Percentiles rank a stretch among this genome's conserved stretches.
These are phyloP conservation scores for Taurulus bubalis DNA, from an alignment of 2,113 vertebrate genomes.

Conservation along the genomic window DNA sequence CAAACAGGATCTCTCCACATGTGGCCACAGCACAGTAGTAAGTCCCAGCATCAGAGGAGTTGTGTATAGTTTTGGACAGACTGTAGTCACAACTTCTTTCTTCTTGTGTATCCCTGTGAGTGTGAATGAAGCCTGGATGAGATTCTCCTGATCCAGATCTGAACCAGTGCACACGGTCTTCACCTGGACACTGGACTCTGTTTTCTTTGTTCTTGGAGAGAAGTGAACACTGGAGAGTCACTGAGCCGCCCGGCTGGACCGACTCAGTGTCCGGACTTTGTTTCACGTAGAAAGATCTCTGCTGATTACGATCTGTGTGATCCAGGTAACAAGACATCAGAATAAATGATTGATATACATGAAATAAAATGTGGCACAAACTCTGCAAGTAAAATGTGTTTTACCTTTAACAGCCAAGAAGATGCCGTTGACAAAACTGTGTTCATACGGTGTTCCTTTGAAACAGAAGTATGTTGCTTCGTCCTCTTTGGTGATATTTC, in stretches of 20 bases:
- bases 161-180: slow-evolving; percentile 52
- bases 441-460: not conserved
- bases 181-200: slow-evolving; percentile 30
- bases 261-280: slow-evolving; percentile 16
- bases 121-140: slow-evolving; percentile 39
- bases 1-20: slow-evolving; percentile 21
- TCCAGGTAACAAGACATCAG: not conserved
- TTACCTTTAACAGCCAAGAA: too few relatives aligned
- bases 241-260: not conserved
- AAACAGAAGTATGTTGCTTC: slow-evolving; percentile 68
- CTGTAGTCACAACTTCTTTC: slow-evolving; percentile 50
- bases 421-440: too few relatives aligned
- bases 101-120: not conserved
- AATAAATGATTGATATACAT: too few relatives aligned
- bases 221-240: slow-evolving; percentile 66
- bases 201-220: slow-evolving; percentile 14
- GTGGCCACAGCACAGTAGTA: slow-evolving; percentile 13
- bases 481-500: slow-evolving; percentile 60
- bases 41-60: slow-evolving; percentile 21
- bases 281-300: not conserved
- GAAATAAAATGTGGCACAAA: too few relatives aligned
- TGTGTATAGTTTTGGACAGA: slow-evolving; percentile 48
- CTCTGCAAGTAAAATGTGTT: too few relatives aligned
- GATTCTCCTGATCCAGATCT: slow-evolving; percentile 33
- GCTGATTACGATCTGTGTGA: too few relatives aligned